Base-by-base conservation (phyloP, 2,797 vertebrate species). In the Chrosomus eos region DNA sequence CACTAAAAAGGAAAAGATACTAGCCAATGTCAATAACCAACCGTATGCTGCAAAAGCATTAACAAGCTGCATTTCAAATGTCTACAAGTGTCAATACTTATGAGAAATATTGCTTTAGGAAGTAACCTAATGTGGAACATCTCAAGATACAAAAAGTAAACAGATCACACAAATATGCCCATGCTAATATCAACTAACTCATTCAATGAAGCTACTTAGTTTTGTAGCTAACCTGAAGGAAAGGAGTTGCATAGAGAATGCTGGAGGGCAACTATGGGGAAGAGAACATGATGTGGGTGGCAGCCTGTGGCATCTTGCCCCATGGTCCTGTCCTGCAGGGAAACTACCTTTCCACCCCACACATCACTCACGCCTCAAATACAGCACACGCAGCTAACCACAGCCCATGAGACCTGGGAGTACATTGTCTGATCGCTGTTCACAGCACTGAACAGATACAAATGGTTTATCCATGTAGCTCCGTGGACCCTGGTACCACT, bases 381-480 rank as follows among this genome's bases (percentile, higher is more conserved):
- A 64, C 73, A n/a, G 85, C 83, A 82, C 43, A 87, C 66, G 77
- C 81, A 62, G 40, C 70, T 43, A 43, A 62, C 87, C 19, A 70
- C 80, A 89, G 76, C 86, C 78, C 82, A 85, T 86, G 88, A 90
- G 85, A 84, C 31, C 40, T 68, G 74, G 48, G 55, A 84, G 81
- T 81, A 80, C 87, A 88, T 31, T 83, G 82, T 81, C 83, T 84
- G 80, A 70, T 78, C 14, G 40, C 71, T 80, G 88, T 87, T 85
- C 79, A 88, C 82, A 88, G 85, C 88, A 92, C 87, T 88, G 88
- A 90, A 86, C 88, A 86, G 94, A 95, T 96, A 96, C 94, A 97
- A 97, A 98, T 97, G 96, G 96, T 94, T 96, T 97, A 95, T 96
- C 93, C 91, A 23, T 94, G 97, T 95, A 95, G 87, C 80, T 89